Evolutionary conservation across 2,888 invertebrate species (phyloP).

Genomic region (Fragum fragum): DNA sequence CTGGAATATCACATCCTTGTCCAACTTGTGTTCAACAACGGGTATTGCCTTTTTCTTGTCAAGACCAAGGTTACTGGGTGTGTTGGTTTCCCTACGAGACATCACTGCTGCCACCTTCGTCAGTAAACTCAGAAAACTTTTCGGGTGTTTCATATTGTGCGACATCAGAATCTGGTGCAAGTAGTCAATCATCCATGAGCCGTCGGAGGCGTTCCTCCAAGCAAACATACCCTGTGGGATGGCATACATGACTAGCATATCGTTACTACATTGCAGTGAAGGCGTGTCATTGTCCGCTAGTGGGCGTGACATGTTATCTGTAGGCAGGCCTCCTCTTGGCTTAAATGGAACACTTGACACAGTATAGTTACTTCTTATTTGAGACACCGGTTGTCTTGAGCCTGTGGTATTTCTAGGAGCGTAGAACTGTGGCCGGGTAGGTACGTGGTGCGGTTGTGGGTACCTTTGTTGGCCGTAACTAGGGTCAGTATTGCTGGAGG

Average conservation of each 20-base stretch:
- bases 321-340: not conserved
- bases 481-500: not conserved
- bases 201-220: constrained; percentile 58
- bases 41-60: constrained; percentile 56
- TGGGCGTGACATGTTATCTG: constrained; percentile 11
- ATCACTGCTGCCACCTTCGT: constrained; percentile 49
- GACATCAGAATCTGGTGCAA: constrained; percentile 52
- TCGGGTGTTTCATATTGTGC: constrained; percentile 45
- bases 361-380: constrained; percentile 9
- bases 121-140: constrained; percentile 48
- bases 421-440: not conserved
- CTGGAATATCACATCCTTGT: constrained; percentile 56
- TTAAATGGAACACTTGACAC: constrained; percentile 6
- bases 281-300: constrained; percentile 46
- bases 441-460: not conserved
- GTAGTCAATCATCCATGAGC: constrained; percentile 65
- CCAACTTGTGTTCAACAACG: constrained; percentile 60
- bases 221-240: constrained; percentile 62
- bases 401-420: not conserved
- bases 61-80: constrained; percentile 32
- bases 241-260: constrained; percentile 63
- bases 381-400: not conserved
- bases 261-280: constrained; percentile 57
- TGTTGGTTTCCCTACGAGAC: constrained; percentile 48
- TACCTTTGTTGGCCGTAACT: not conserved